Conservation (phyloP, 2,888 invertebrate genomes). For the Julus scandinavius region DNA sequence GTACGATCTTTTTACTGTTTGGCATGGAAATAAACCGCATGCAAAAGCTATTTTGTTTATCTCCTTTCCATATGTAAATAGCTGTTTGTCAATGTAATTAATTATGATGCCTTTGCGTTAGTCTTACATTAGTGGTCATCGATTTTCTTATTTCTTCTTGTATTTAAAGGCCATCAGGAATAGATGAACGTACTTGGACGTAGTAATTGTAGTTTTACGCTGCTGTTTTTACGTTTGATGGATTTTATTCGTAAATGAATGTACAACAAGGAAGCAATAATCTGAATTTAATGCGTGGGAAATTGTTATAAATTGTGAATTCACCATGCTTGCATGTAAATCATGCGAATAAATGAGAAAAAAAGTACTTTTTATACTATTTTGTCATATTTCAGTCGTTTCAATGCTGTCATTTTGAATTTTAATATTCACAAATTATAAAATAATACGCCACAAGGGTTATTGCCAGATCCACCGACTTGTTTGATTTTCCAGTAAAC, state of each 20-base stretch:
- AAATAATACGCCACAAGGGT: too few relatives aligned
- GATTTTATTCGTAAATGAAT: not conserved
- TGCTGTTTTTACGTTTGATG: not conserved
- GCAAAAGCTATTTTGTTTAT: not conserved
- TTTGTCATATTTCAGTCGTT: too few relatives aligned
- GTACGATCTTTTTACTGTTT: not conserved
- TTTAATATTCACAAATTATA: too few relatives aligned
- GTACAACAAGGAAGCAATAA: too few relatives aligned
- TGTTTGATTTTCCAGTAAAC: too few relatives aligned
- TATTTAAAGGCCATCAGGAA: not conserved
- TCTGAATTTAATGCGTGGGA: too few relatives aligned
- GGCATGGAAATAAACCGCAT: not conserved
- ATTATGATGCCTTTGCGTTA: not conserved
- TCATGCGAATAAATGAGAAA: too few relatives aligned
- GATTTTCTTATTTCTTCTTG: not conserved
- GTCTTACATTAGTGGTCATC: constrained; percentile 7
- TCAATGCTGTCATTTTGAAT: too few relatives aligned
- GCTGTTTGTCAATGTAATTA: constrained; percentile 12
- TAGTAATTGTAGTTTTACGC: not conserved
- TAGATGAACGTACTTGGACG: not conserved
- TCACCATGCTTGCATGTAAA: too few relatives aligned
- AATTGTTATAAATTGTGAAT: too few relatives aligned
- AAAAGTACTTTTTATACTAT: too few relatives aligned
- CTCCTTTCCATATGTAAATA: not conserved
- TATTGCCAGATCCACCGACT: too few relatives aligned